These are phyloP conservation scores for Eudasyphora cyanicolor DNA, from an alignment of 2,888 invertebrate species.

Conservation along the genomic window DNA sequence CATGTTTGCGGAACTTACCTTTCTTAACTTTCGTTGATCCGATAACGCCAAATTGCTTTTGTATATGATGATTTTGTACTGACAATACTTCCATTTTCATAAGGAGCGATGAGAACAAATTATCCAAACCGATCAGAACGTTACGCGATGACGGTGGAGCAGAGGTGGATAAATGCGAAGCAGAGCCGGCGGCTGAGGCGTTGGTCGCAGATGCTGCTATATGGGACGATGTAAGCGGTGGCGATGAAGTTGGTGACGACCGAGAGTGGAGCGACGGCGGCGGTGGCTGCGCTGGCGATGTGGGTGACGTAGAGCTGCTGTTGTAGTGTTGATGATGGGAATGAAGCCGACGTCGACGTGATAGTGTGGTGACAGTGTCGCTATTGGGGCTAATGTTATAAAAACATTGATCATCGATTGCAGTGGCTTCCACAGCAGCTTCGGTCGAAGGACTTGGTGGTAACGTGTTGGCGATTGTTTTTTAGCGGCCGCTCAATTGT, in stretches of 20 bases:
- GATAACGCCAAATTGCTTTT: conserved; percentile 85
- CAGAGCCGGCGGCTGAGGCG: neutral
- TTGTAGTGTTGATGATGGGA: conserved; percentile 12
- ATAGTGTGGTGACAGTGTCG: neutral
- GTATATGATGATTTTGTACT: conserved; percentile 86
- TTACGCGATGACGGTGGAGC: conserved; percentile 52
- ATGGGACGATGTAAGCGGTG: conserved; percentile 13
- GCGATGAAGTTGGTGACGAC: conserved; percentile 14
- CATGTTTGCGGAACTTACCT: conserved; percentile 42
- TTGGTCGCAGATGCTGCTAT: conserved; percentile 9
- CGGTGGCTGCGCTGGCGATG: neutral
- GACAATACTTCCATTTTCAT: conserved; percentile 90
- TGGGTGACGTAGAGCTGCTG: too few species aligned
- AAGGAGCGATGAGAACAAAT: conserved; percentile 75
- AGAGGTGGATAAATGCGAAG: conserved; percentile 39
- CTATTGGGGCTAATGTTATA: conserved; percentile 16
- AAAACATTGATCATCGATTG: conserved; percentile 50
- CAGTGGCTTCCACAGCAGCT: conserved; percentile 57
- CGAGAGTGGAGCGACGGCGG: conserved; percentile 18
- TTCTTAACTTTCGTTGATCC: conserved; percentile 82
- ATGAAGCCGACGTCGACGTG: conserved; percentile 20
- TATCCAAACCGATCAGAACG: conserved; percentile 74
- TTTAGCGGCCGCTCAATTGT: neutral
- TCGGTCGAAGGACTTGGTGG: conserved; percentile 59
- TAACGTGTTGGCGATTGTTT: conserved; percentile 52